These are phyloP conservation scores for Sebastes kiyomatsui DNA, from an alignment of 2,797 vertebrate genomes.

Conservation along the genomic window DNA sequence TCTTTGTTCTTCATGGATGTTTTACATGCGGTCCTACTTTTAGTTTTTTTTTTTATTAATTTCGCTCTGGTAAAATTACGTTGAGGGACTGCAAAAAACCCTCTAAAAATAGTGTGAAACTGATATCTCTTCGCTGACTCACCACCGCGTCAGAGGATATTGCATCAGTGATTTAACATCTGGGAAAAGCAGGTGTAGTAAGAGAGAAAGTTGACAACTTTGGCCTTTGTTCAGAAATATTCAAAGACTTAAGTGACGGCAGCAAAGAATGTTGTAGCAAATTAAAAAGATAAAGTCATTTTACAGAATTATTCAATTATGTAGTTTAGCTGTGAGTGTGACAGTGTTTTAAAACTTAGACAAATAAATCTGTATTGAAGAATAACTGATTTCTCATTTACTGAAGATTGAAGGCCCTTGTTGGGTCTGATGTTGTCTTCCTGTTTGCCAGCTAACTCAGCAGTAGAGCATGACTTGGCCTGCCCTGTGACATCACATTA, in stretches of 20 bases:
- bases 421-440: slow-evolving; percentile 8
- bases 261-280: neutral
- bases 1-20: neutral
- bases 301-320: neutral
- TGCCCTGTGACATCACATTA: slow-evolving; percentile 56
- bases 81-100: neutral
- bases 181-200: neutral
- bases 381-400: neutral
- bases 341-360: neutral
- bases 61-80: neutral
- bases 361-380: too few species aligned
- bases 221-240: neutral
- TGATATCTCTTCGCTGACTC: neutral
- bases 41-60: neutral
- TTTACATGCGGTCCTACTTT: neutral
- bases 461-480: slow-evolving; percentile 41
- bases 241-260: neutral
- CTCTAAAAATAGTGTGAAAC: neutral
- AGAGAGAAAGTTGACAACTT: neutral
- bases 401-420: neutral
- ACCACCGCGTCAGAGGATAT: neutral
- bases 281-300: neutral
- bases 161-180: neutral
- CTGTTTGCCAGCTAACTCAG: slow-evolving; percentile 29
- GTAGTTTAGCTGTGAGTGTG: neutral